Evolutionary conservation across 1,140 invertebrate genomes (phyloP), one percentile per base, ranked within the genome.

Genomic region (Brachionus angularis): DNA sequence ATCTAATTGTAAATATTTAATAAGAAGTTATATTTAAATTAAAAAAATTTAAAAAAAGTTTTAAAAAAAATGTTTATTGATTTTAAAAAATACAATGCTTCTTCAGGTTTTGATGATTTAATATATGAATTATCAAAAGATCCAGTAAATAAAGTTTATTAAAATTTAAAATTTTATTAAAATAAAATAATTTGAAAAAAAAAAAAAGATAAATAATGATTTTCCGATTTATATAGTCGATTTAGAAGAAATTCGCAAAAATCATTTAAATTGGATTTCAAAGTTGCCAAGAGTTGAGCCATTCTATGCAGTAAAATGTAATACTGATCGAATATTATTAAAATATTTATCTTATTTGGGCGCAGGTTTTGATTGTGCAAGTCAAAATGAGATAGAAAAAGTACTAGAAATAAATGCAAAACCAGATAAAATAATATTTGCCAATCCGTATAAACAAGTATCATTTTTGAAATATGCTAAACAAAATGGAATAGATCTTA

Each of bases 251-350:
- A 87, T 98, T 76, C 87, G 93, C 39, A 83, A 86, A 3, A 91
- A 95, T 77, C 88, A 90, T 81, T 85, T 87, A 73, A 86, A 87
- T 49, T 98, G 94, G 93, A 87, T 86, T 71, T 80, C 86, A 53
- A 85, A 87, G 67, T 82, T 98, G 82, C 93, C 95, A 8, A 85
- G 93, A 27, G 89, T 98, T 5, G 85, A 88, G 58, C 93, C 96
- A 5, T 91, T 89, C 83, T 98, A 98, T 84, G 93, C 95, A 76
- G 91, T 98, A 49, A 98, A 98, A 80, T 98, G 94, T 82, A 97
- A 98, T 81, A 90, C 95, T 76, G 88, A 88, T 80, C 82, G 86
- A 34, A 80, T 87, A 71, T 86, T 98, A 50, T 82, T 98, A 58
- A 86, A 89, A 79, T 85, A 90, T 27, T 82, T 97, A 73, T 90